Evolutionary conservation across 2,888 invertebrate species (phyloP).

Genomic region (Phlogophora meticulosa): DNA sequence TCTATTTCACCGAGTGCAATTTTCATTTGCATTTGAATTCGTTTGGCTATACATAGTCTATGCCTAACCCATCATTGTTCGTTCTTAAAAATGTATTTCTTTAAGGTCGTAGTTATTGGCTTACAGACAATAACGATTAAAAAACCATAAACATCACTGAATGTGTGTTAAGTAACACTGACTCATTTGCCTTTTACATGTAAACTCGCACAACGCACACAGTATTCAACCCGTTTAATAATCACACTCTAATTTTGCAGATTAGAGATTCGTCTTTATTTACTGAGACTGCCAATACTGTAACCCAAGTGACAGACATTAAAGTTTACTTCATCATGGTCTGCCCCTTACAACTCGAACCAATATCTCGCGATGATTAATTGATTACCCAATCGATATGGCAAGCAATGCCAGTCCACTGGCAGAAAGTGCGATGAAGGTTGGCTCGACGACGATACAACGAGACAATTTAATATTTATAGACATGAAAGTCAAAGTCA

Average conservation of each 20-base stretch:
- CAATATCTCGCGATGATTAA: background rate
- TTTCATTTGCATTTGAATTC: constrained; percentile 52
- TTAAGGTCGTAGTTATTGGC: background rate
- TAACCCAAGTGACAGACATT: too few relatives aligned
- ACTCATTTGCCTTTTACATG: background rate
- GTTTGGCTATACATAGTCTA: constrained; percentile 35
- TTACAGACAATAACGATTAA: constrained; percentile 10
- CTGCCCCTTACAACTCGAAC: background rate
- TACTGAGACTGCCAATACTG: too few relatives aligned
- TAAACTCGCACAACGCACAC: background rate
- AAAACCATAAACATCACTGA: constrained; percentile 1
- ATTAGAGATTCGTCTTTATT: too few relatives aligned
- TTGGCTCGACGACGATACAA: constrained; percentile 10
- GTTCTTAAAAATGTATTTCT: background rate
- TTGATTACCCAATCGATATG: constrained; percentile 6
- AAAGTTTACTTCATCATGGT: too few relatives aligned
- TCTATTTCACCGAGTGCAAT: constrained; percentile 53
- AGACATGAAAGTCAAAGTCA: too few relatives aligned
- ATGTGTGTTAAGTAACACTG: constrained; percentile 23
- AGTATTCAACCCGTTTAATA: too few relatives aligned
- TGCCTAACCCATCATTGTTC: constrained; percentile 27
- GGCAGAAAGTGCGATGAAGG: background rate
- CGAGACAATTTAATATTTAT: background rate
- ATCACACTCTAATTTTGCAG: too few relatives aligned
- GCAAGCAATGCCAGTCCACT: background rate